Percentiles rank a stretch among this genome's conserved stretches.
These are phyloP conservation scores for Mustelus asterias DNA, from an alignment of 2,113 vertebrate species.

Conservation along the genomic window DNA sequence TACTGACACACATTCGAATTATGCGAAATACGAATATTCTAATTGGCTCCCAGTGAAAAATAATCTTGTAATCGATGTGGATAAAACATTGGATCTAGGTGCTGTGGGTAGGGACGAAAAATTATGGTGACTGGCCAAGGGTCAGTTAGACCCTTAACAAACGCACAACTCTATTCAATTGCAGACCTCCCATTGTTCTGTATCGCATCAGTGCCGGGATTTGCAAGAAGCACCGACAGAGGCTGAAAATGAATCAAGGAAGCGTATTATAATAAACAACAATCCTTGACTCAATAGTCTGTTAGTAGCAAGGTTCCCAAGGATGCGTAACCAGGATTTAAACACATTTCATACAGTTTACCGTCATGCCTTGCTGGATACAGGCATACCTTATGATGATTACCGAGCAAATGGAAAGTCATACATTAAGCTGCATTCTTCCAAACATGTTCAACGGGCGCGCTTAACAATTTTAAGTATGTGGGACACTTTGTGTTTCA, in stretches of 20 bases:
- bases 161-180: background rate
- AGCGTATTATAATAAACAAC: background rate
- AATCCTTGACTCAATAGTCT: background rate
- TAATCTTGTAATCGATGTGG: background rate
- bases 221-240: background rate
- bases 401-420: background rate
- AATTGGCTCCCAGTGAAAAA: background rate
- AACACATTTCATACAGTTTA: background rate
- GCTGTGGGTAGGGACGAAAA: background rate
- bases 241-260: slow-evolving; percentile 14
- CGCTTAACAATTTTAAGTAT: background rate
- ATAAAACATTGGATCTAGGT: background rate
- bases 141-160: background rate
- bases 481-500: background rate
- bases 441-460: background rate
- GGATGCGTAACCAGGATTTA: background rate
- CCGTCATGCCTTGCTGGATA: background rate
- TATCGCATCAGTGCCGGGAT: background rate
- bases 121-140: background rate
- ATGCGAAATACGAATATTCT: background rate
- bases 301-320: background rate
- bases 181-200: background rate
- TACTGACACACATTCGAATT: no score
- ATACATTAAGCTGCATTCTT: background rate
- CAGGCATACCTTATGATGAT: background rate